Evolutionary conservation across 1,140 invertebrate species (phyloP), one percentile per base, ranked within the genome.

Genomic region (Cyclargus thomasi): DNA sequence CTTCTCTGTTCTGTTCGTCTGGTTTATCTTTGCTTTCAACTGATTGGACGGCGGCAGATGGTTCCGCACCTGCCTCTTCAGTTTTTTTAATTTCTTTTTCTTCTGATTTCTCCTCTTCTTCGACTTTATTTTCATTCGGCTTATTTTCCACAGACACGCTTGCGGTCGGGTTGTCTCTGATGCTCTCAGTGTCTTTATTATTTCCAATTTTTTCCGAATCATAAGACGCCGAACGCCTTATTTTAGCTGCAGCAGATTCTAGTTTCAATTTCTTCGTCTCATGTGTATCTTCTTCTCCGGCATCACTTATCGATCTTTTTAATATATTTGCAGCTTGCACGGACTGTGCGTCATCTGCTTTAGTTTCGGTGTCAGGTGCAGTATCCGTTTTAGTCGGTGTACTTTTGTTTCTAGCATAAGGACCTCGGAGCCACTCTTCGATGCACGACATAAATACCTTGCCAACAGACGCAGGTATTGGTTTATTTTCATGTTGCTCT

Each of bases 401-500:
- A 59, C 55, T 20, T 21, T 59, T 59, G 11, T 87, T 91, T 68
- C 77, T 86, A 11, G 75, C 74, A 79, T 85, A 91, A 6, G 87
- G 88, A 6, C 90, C 82, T 22, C 82, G 77, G 47, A 82, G 77
- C 83, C 90, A 91, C 65, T 87, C 74, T 67, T 85, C 81, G 67
- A 91, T 84, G 65, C 83, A 90, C 18, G 73, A 70, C 23, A 73
- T 72, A 65, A 91, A 91, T 17, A 90, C 82, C 76, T 91, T 90
- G 5, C 90, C 90, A 1, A 90, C 82, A 18, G 86, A 84, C 63
- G 72, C 65, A 10, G 83, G 83, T 74, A 91, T 91, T 3, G 81
- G 80, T 78, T 91, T 91, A 72, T 88, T 91, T 74, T 91, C 90
- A 68, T 95, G 93, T 70, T 94, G 93, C 77, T 97, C 94, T 36